Conservation (phyloP, 2,888 invertebrate species). For the Torymus tubicola region DNA sequence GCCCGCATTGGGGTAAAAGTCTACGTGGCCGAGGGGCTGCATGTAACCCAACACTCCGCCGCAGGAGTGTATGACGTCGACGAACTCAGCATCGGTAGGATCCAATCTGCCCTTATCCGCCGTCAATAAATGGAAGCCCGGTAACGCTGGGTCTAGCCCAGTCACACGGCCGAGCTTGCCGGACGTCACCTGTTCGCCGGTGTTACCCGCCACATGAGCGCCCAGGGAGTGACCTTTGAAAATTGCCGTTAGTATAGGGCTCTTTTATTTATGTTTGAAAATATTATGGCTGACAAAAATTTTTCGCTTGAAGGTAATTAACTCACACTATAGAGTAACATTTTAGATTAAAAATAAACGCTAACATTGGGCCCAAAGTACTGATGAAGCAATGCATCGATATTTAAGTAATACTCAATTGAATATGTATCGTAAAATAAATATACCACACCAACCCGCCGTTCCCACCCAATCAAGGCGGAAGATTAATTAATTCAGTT, state of each 20-base stretch:
- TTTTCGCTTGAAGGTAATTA: too few relatives aligned
- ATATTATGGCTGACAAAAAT: neutral
- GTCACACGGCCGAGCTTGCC: constrained; percentile 76
- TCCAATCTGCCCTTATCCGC: constrained; percentile 69
- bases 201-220: constrained; percentile 74
- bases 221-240: constrained; percentile 73
- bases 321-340: too few relatives aligned
- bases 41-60: constrained; percentile 74
- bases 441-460: too few relatives aligned
- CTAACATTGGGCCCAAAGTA: too few relatives aligned
- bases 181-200: constrained; percentile 65
- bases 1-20: constrained; percentile 76
- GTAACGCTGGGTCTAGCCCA: constrained; percentile 77
- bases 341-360: too few relatives aligned
- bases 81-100: constrained; percentile 72
- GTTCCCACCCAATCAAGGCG: too few relatives aligned
- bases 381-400: too few relatives aligned
- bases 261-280: neutral
- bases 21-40: constrained; percentile 72
- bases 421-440: too few relatives aligned
- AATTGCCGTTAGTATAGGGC: too few relatives aligned
- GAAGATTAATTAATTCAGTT: too few relatives aligned
- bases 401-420: too few relatives aligned
- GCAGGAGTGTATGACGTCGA: constrained; percentile 76
- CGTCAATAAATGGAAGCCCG: constrained; percentile 71